A percentile compares a stretch with the other conserved stretches of the same genome.
phyloP scores from a whole-genome alignment of 2,113 vertebrate species.

The Larimichthys crocea region DNA sequence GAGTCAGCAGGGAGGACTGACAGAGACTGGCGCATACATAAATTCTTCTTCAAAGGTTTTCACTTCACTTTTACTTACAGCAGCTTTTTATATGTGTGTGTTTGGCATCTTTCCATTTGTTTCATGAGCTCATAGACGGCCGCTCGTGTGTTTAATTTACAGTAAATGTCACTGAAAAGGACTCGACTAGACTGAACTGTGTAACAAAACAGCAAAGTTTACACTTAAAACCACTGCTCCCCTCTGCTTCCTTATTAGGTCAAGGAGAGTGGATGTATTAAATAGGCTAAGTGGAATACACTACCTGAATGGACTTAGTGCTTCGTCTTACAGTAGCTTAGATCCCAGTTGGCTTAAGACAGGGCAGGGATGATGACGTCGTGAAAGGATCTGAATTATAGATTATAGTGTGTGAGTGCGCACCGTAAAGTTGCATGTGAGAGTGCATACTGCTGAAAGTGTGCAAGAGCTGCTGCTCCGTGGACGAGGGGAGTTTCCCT shows the following conservation, averaged over 20 bases:
- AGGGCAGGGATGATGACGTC: slow-evolving; percentile 62
- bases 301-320: slow-evolving; percentile 52
- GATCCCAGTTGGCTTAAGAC: slow-evolving; percentile 63
- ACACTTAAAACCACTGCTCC: slow-evolving; percentile 8
- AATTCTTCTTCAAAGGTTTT: slow-evolving; percentile 4
- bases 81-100: not conserved
- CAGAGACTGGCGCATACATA: no score
- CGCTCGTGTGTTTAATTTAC: not conserved
- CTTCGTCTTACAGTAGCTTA: slow-evolving; percentile 59
- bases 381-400: slow-evolving; percentile 72
- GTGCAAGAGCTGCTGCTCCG: slow-evolving; percentile 39
- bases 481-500: slow-evolving; percentile 35
- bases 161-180: slow-evolving; percentile 1
- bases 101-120: not conserved
- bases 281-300: slow-evolving; percentile 58
- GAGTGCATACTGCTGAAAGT: slow-evolving; percentile 17
- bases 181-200: not conserved
- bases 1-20: no score
- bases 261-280: slow-evolving; percentile 62
- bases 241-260: slow-evolving; percentile 63
- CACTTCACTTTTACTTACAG: not conserved
- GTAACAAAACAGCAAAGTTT: slow-evolving; percentile 9
- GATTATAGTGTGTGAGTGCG: slow-evolving; percentile 65
- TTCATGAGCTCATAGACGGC: not conserved
- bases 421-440: slow-evolving; percentile 38